Conservation (phyloP, 92 coral and sea anemone genomes). For the Phenganax marumi region DNA sequence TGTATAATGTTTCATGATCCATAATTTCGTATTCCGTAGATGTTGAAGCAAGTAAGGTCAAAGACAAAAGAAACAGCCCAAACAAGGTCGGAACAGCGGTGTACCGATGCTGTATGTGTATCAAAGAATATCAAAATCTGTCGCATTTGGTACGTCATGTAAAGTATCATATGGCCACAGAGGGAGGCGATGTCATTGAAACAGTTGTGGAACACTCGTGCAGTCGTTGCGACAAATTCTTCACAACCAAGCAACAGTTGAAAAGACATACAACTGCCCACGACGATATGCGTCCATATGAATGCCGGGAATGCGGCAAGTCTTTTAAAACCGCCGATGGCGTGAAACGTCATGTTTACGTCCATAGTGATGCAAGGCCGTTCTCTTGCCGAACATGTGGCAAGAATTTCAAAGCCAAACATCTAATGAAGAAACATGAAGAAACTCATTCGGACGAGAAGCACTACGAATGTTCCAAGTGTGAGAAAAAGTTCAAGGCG, state of each 20-base stretch:
- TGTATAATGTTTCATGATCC: background rate
- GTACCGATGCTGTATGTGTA: slow-evolving; percentile 27
- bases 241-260: slow-evolving; percentile 33
- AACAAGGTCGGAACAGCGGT: background rate
- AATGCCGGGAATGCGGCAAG: slow-evolving; percentile 24
- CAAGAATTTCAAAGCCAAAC: slow-evolving; percentile 44
- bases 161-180: slow-evolving; percentile 27
- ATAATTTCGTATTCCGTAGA: no score
- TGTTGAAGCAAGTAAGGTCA: background rate
- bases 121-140: slow-evolving; percentile 18
- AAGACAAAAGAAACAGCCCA: background rate
- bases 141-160: slow-evolving; percentile 21
- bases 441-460: slow-evolving; percentile 27
- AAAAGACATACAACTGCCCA: slow-evolving; percentile 16
- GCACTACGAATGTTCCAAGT: slow-evolving; percentile 29
- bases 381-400: slow-evolving; percentile 28
- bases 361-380: slow-evolving; percentile 29
- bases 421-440: slow-evolving; percentile 31
- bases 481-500: slow-evolving; percentile 41
- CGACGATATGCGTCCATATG: slow-evolving; percentile 18
- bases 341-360: slow-evolving; percentile 40
- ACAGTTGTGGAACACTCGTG: background rate
- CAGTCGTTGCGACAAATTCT: slow-evolving; percentile 24
- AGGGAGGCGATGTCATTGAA: background rate
- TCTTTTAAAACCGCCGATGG: slow-evolving; percentile 33